A percentile compares a stretch with the other conserved stretches of the same genome.
phyloP scores from a whole-genome alignment of 2,888 invertebrate species.

The Zhuqinia jingwanae region DNA sequence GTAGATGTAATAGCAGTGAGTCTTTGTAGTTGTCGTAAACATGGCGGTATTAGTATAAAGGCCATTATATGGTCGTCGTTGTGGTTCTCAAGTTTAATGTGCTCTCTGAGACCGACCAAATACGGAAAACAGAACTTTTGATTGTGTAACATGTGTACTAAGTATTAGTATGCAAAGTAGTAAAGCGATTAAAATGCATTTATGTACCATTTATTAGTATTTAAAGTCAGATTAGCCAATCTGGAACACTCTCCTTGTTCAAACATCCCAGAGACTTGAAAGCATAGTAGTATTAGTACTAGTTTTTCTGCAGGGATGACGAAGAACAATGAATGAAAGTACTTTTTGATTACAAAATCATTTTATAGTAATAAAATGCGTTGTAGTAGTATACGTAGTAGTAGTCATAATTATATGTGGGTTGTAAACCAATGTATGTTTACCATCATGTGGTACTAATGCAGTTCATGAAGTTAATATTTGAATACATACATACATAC shows the following conservation, averaged over 20 bases:
- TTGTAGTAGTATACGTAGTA: too few relatives aligned
- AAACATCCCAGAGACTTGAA: background rate
- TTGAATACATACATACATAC: background rate
- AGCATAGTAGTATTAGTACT: background rate
- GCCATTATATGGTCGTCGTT: background rate
- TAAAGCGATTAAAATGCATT: conserved; percentile 47
- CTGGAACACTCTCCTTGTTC: background rate
- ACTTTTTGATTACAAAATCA: conserved; percentile 30
- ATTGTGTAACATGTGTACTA: background rate
- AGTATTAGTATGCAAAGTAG: background rate
- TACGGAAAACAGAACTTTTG: background rate
- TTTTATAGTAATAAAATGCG: background rate
- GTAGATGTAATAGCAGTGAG: too few relatives aligned
- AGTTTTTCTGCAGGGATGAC: background rate
- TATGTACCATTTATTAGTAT: conserved; percentile 60
- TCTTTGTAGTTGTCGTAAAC: too few relatives aligned
- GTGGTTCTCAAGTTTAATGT: background rate
- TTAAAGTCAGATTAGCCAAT: conserved; percentile 47
- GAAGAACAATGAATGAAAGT: background rate
- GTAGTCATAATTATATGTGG: too few relatives aligned
- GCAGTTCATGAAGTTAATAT: background rate
- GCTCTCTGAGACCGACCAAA: too few relatives aligned
- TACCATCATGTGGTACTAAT: background rate
- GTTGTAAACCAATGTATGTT: too few relatives aligned
- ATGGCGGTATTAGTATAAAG: too few relatives aligned